Evolutionary conservation across 2,113 vertebrate genomes (phyloP).

Genomic region (Maccullochella peelii): DNA sequence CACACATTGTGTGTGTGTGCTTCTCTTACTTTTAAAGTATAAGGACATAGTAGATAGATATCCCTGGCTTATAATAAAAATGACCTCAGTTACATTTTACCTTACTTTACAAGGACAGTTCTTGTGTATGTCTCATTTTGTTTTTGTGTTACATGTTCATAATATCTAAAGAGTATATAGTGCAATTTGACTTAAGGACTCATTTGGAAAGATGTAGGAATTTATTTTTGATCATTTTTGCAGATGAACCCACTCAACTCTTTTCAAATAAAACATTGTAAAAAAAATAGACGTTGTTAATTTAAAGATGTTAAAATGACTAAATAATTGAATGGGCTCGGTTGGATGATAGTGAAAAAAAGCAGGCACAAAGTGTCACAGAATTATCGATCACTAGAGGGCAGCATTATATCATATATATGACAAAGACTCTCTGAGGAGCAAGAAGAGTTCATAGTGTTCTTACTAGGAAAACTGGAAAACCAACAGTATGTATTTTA

Average conservation of each 20-base stretch:
- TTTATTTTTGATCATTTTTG: background rate
- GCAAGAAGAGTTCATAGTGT: background rate
- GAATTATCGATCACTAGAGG: slow-evolving; percentile 34
- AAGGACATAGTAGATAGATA: background rate
- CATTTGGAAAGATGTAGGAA: background rate
- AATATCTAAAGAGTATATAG: background rate
- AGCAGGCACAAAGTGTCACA: background rate
- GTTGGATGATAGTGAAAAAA: background rate
- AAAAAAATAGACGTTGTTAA: background rate
- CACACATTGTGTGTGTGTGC: background rate
- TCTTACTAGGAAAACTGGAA: too few species aligned
- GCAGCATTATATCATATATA: slow-evolving; percentile 19
- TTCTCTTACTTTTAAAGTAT: too few species aligned
- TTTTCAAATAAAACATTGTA: slow-evolving; percentile 27
- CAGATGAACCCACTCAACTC: background rate
- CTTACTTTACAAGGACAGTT: background rate
- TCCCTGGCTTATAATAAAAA: background rate
- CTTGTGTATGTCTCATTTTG: background rate
- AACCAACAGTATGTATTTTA: background rate
- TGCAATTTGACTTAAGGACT: background rate
- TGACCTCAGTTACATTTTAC: background rate
- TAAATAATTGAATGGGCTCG: background rate
- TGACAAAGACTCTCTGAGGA: background rate
- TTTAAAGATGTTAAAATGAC: too few species aligned
- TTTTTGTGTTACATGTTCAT: slow-evolving; percentile 16